Conservation (phyloP, 2,888 invertebrate genomes). For the Pachycephus smyrnensis region DNA sequence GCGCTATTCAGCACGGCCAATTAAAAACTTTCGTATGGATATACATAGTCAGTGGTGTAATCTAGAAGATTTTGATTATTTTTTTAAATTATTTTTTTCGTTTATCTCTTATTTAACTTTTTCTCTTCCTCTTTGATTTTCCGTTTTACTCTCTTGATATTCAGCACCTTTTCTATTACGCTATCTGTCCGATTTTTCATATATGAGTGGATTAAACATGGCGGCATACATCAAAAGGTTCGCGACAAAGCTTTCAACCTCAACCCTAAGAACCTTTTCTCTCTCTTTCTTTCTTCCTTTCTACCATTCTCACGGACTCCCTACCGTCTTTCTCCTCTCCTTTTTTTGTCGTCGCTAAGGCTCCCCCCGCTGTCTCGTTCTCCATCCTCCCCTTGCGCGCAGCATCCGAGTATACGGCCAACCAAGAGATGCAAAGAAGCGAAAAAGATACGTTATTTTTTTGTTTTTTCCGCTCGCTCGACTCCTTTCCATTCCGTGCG, state of each 20-base stretch:
- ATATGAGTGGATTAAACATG: constrained; percentile 45
- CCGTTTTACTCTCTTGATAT: constrained; percentile 2
- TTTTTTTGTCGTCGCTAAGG: constrained; percentile 25
- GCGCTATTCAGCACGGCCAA: constrained; percentile 23
- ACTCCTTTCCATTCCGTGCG: constrained; percentile 2
- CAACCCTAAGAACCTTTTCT: background rate
- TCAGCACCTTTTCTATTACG: constrained; percentile 20
- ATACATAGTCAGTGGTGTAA: constrained; percentile 22
- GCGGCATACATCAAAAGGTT: constrained; percentile 44
- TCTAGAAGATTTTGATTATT: constrained; percentile 18
- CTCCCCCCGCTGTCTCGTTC: background rate
- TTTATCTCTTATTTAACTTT: constrained; percentile 7
- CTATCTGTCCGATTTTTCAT: constrained; percentile 37
- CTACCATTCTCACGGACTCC: constrained; percentile 14
- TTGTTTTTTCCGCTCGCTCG: constrained; percentile 17
- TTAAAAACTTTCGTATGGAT: constrained; percentile 25
- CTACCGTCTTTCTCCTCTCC: constrained; percentile 19
- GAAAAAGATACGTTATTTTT: constrained; percentile 22
- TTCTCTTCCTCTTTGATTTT: constrained; percentile 10
- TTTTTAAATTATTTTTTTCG: constrained; percentile 12
- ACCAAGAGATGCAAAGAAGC: constrained; percentile 21
- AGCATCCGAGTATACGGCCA: background rate
- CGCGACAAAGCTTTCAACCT: constrained; percentile 32
- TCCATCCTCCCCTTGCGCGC: background rate
- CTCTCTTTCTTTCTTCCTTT: background rate